Base-by-base conservation (phyloP, 2,888 invertebrate species). In the Eupithecia subumbrata region DNA sequence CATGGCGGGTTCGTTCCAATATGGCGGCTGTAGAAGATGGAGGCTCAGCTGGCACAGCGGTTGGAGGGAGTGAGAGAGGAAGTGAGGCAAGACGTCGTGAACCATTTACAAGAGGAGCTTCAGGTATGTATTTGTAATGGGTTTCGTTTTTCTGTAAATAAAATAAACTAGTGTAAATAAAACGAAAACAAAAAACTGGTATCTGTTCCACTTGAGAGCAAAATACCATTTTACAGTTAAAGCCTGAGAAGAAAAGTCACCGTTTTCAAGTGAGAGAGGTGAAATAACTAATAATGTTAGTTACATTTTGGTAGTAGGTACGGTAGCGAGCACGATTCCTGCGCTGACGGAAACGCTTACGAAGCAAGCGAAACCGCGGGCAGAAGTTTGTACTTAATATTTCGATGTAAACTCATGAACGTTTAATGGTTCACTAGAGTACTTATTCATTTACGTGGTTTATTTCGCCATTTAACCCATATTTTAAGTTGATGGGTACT, bases 61-160 rank as follows among this genome's bases (percentile, higher is more conserved):
- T 75, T 89, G n/a, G 87, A 90, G 22, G 86, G 87, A 78, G 87
- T 86, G 8, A 83, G 87, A 30, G 87, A 95, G 71, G 90, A 96
- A 86, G 97, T 96, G 78, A 96, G 96, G 82, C 95, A 95, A 84
- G 97, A 97, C 87, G 96, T 97, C 82, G 95, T 96, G 79, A 95
- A 95, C 80, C 96, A 96, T 82, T 92, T 97, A 82, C 97, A 97
- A 90, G 96, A 96, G 76, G 96, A 97, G 87, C 96, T 97, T 84
- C 96, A 97, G 97, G 97, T 97, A 95, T 91, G 93, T 85, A 63
- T 34, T 45, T 69, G 34, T 67, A 60, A 52, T 30, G 16, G 73
- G 69, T 75, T 75, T 75, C 72, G 25, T 34, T 9, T 22, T 43
- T 25, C 37, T 37, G 2, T 67, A 40, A 37, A 37, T 22, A 18